Evolutionary conservation across 1,140 invertebrate genomes (phyloP).

Genomic region (Oscheius sp.): DNA sequence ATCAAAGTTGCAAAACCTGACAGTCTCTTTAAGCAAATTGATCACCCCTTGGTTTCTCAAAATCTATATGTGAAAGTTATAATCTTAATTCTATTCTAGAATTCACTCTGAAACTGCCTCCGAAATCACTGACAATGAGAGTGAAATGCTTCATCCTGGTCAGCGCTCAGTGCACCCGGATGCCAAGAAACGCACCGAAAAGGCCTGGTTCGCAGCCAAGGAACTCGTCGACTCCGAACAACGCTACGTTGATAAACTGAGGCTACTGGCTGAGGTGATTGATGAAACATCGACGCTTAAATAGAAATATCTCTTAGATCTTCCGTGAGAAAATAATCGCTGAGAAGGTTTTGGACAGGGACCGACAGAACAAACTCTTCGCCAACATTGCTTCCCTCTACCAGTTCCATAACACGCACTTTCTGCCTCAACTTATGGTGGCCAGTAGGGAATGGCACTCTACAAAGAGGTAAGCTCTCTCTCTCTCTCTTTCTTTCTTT

Average conservation of each 20-base stretch:
- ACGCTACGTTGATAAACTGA: slow-evolving; percentile 44
- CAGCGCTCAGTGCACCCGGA: neutral
- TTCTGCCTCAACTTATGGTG: slow-evolving; percentile 66
- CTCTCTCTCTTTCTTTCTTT: too few relatives aligned
- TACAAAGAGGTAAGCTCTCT: slow-evolving; percentile 30
- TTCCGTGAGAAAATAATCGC: slow-evolving; percentile 34
- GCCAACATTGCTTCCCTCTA: slow-evolving; percentile 68
- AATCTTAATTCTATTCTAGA: neutral
- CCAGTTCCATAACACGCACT: slow-evolving; percentile 67
- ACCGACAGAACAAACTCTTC: slow-evolving; percentile 66
- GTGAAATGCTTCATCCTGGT: neutral
- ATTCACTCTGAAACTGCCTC: slow-evolving; percentile 13
- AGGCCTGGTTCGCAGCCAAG: slow-evolving; percentile 46
- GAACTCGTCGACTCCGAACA: slow-evolving; percentile 44
- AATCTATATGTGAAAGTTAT: too few relatives aligned
- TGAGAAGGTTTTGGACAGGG: slow-evolving; percentile 30
- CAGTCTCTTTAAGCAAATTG: neutral
- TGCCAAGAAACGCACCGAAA: slow-evolving; percentile 9
- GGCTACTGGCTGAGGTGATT: slow-evolving; percentile 40
- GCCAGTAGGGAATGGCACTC: slow-evolving; percentile 65
- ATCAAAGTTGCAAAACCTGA: neutral
- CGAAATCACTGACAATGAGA: slow-evolving; percentile 15
- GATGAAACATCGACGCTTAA: slow-evolving; percentile 2
- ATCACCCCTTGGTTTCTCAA: neutral
- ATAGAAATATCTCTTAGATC: slow-evolving; percentile 7